phyloP scores from a whole-genome alignment of 2,113 vertebrate genomes.

The Nannobrachium achirus region DNA sequence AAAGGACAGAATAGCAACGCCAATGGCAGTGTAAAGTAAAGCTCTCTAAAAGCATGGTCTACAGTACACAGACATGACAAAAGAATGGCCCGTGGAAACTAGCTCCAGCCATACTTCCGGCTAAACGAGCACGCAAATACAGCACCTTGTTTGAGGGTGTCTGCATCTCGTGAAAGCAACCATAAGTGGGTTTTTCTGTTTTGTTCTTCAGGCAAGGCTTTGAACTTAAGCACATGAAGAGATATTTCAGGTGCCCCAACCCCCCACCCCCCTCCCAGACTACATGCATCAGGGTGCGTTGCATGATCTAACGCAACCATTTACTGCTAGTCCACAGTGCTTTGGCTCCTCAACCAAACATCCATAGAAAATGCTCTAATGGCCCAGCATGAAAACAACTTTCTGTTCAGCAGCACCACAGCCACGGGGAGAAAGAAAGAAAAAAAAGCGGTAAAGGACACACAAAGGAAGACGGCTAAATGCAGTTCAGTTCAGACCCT shows the following conservation, averaged over 20 bases:
- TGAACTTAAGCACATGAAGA: conserved; percentile 11
- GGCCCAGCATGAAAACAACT: conserved; percentile 39
- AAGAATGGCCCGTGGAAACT: not conserved
- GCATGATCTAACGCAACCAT: conserved; percentile 1
- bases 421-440: no score
- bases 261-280: no score
- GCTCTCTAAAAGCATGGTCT: not conserved
- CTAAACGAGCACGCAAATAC: not conserved
- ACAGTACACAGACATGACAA: not conserved
- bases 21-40: not conserved
- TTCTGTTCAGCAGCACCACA: not conserved
- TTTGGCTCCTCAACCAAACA: conserved; percentile 36
- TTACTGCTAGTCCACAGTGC: conserved; percentile 14
- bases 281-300: no score
- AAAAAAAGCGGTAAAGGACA: not conserved
- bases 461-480: conserved; percentile 16
- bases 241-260: not conserved
- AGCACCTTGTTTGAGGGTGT: not conserved
- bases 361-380: conserved; percentile 19
- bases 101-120: not conserved
- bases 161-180: conserved; percentile 3
- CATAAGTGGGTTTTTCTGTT: conserved; percentile 9
- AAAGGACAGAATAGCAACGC: not conserved
- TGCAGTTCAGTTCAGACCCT: not conserved
- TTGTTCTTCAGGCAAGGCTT: not conserved